A percentile compares a stretch with the other conserved stretches of the same genome.
These are phyloP conservation scores for Metacarcinus magister DNA, from an alignment of 2,888 invertebrate genomes.

Conservation along the genomic window DNA sequence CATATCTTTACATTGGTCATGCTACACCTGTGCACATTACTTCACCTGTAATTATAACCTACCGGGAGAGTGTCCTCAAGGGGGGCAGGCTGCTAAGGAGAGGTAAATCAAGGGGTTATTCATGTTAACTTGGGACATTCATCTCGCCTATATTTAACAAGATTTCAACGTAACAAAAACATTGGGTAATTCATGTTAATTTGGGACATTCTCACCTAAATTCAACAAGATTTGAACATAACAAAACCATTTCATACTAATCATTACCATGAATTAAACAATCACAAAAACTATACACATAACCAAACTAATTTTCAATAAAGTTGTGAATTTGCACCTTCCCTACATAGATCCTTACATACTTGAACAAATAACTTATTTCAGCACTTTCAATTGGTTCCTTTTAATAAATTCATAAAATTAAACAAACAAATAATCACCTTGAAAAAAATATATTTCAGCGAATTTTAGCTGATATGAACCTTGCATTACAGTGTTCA, in stretches of 20 bases:
- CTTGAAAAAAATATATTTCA: too few species aligned
- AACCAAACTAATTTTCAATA: too few species aligned
- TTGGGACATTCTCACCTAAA: neutral
- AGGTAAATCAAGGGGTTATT: neutral
- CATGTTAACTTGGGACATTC: neutral
- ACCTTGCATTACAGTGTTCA: too few species aligned
- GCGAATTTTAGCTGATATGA: too few species aligned
- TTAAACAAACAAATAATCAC: too few species aligned
- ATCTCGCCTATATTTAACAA: neutral
- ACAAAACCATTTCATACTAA: neutral
- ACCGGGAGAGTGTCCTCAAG: conserved; percentile 37
- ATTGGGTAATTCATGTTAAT: neutral
- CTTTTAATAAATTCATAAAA: too few species aligned
- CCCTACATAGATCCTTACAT: too few species aligned
- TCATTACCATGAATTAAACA: neutral
- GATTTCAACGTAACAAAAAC: neutral
- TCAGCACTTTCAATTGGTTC: too few species aligned
- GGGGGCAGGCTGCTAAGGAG: conserved; percentile 44
- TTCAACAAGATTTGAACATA: neutral
- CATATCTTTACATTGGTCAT: neutral
- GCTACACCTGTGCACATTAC: neutral
- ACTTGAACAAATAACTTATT: too few species aligned
- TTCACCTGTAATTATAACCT: neutral
- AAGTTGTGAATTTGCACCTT: too few species aligned
- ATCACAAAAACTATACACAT: too few species aligned